Evolutionary conservation across 2,888 invertebrate genomes (phyloP).

Genomic region (Hybos culiciformis): DNA sequence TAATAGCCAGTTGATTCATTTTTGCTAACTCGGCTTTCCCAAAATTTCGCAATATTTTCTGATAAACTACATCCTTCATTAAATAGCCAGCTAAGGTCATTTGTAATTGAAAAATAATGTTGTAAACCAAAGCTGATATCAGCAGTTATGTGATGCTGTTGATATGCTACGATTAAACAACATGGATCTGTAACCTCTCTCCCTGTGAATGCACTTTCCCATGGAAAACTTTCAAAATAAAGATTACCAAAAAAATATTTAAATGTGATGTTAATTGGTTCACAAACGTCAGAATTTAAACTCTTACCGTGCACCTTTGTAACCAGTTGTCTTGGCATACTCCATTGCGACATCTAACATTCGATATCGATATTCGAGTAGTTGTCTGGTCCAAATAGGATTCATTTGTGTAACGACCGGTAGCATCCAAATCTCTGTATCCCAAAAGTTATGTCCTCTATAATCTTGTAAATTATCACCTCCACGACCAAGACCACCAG

Average conservation of each 20-base stretch:
- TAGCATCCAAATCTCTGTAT: constrained; percentile 50
- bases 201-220: constrained; percentile 50
- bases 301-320: constrained; percentile 41
- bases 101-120: constrained; percentile 23
- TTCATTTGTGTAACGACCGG: constrained; percentile 41
- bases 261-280: not conserved
- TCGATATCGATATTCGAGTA: constrained; percentile 41
- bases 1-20: constrained; percentile 37
- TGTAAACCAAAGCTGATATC: constrained; percentile 42
- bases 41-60: constrained; percentile 44
- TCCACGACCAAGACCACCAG: constrained; percentile 43
- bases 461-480: constrained; percentile 29
- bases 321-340: constrained; percentile 39
- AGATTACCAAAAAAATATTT: not conserved
- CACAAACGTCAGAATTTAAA: not conserved
- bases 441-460: constrained; percentile 49
- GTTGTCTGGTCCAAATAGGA: constrained; percentile 36
- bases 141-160: constrained; percentile 45
- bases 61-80: constrained; percentile 42
- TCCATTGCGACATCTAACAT: constrained; percentile 39
- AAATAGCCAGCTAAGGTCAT: constrained; percentile 26
- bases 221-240: constrained; percentile 37
- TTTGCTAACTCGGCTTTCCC: constrained; percentile 41
- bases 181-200: constrained; percentile 46
- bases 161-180: constrained; percentile 42